Evolutionary conservation across 92 coral and sea anemone genomes (phyloP), one percentile per base, ranked within the genome.

Genomic region (Epizoanthus fatuus): DNA sequence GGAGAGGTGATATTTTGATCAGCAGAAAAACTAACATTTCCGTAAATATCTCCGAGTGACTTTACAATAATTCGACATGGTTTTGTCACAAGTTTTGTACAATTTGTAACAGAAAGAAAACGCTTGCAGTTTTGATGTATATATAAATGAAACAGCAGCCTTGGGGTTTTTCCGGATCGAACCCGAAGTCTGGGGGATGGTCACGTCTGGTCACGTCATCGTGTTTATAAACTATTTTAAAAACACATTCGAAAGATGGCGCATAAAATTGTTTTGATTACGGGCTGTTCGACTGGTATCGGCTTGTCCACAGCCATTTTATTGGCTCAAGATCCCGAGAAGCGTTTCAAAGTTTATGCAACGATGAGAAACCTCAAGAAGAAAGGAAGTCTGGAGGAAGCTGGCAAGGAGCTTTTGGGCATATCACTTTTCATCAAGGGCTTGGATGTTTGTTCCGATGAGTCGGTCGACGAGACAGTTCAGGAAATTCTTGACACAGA

Each of bases 291-390:
- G 22, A 88, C 90, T 49, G 99, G 99, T 17, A 94, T 97, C 37
- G 99, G 99, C 40, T 79, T 95, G 52, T 75, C 94, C 81, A 76
- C 95, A 12, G 97, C 99, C 66, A 45, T 95, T 35, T 83, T 97
- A 78, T 92, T 97, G 37, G 95, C 99, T 17, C 92, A 92, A 72
- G 96, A 93, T 74, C 83, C 79, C 54, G 91, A 89, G n/a, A 95
- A 91, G 82, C 95, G 98, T 60, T 97, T 86, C 40, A 97, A 95
- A 91, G 99, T 97, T 15, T 97, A 95, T 84, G 99, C 99, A 17
- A 89, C 95, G 47, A 86, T 97, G 94, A 76, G 98, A 88, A 95
- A 93, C 79, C 91, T 95, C 45, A 91, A 74, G 49, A 97, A 97
- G 87, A 89, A 88, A 74, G 92, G 39, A 1, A 79, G 66, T 2